These are phyloP conservation scores for Phocides pigmalion DNA, from an alignment of 1,140 invertebrate species.

Conservation along the genomic window DNA sequence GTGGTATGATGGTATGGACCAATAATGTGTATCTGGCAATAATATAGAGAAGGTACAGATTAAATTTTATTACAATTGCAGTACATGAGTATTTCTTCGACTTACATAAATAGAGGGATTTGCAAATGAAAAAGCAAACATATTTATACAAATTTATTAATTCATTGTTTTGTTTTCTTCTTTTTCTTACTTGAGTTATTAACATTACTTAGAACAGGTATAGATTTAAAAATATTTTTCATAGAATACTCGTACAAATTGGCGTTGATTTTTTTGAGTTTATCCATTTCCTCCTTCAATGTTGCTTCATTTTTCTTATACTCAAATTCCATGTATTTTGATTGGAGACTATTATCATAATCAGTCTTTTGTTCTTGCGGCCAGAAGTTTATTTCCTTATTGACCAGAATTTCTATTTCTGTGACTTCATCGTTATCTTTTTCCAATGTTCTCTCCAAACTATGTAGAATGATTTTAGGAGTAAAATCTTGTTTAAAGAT, in stretches of 20 bases:
- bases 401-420: constrained; percentile 64
- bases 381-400: constrained; percentile 68
- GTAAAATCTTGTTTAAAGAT: constrained; percentile 71
- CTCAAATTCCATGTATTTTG: constrained; percentile 49
- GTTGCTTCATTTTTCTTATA: constrained; percentile 47
- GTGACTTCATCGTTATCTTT: constrained; percentile 58
- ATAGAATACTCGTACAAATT: constrained; percentile 65
- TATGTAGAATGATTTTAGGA: constrained; percentile 65
- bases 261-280: constrained; percentile 65
- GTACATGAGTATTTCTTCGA: no score
- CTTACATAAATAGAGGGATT: background rate
- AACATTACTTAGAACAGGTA: constrained; percentile 38
- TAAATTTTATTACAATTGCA: no score
- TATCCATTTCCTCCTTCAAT: constrained; percentile 58
- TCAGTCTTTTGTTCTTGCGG: constrained; percentile 41
- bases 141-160: constrained; percentile 29
- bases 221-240: constrained; percentile 56
- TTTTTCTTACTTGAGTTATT: constrained; percentile 54
- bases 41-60: no score
- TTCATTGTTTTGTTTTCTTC: constrained; percentile 46
- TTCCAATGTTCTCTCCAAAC: constrained; percentile 66
- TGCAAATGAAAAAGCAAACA: background rate
- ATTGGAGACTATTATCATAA: constrained; percentile 15
- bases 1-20: no score
- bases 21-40: no score